These are phyloP conservation scores for Lamellibrachia luymesi DNA, from an alignment of 1,140 invertebrate genomes.

Conservation along the genomic window DNA sequence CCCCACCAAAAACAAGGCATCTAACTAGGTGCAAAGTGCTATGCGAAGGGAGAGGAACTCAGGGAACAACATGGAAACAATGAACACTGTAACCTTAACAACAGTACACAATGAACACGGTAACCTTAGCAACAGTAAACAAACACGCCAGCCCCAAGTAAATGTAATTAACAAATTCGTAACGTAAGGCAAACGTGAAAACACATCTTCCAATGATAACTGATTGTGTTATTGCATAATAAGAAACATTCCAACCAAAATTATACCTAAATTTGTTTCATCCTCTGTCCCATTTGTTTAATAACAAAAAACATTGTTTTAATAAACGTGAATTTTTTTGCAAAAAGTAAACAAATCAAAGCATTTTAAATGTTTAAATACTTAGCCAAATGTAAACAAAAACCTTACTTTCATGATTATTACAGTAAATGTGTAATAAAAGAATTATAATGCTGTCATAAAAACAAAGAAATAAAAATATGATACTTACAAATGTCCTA, in stretches of 20 bases:
- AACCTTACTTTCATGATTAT: background rate
- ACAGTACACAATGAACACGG: background rate
- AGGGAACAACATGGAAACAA: background rate
- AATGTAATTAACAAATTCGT: background rate
- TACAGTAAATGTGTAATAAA: background rate
- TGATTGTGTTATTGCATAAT: background rate
- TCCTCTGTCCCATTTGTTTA: background rate
- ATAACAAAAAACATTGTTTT: background rate
- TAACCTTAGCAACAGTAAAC: background rate
- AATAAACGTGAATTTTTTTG: background rate
- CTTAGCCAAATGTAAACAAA: background rate
- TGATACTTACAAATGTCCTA: background rate
- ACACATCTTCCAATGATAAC: background rate
- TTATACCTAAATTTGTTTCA: background rate
- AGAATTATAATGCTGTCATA: background rate
- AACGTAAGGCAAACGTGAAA: background rate
- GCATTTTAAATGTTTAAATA: background rate
- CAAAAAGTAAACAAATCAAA: background rate
- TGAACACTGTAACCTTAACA: background rate
- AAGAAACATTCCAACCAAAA: background rate
- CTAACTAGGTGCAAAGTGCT: background rate
- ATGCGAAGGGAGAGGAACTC: background rate
- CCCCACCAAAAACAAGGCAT: background rate
- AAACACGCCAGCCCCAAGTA: background rate
- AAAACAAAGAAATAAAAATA: background rate